These are phyloP conservation scores for Zaprionus capensis DNA, from an alignment of 1,140 invertebrate genomes.

Conservation along the genomic window DNA sequence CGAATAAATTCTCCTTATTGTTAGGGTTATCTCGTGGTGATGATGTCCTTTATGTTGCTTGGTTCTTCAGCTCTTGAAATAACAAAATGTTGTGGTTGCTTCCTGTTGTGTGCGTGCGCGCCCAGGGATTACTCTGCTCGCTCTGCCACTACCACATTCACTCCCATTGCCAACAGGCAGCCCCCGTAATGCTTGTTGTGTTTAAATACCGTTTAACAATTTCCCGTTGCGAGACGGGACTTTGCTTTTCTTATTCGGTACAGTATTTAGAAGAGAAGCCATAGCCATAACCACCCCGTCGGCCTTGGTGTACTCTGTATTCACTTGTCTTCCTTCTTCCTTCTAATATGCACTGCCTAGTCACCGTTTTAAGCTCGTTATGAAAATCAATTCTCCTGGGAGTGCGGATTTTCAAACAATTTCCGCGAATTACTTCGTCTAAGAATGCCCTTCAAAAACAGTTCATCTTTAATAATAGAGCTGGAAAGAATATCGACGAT, in stretches of 20 bases:
- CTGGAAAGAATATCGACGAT: too few species aligned
- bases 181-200: conserved; percentile 50
- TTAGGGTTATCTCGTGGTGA: conserved; percentile 58
- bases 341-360: not conserved
- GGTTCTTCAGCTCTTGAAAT: conserved; percentile 69
- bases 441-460: not conserved
- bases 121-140: conserved; percentile 65
- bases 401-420: conserved; percentile 70
- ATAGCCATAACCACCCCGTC: conserved; percentile 45
- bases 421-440: conserved; percentile 63
- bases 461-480: too few species aligned
- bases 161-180: conserved; percentile 16
- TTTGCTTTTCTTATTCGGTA: conserved; percentile 36
- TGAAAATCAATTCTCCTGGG: conserved; percentile 56
- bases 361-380: conserved; percentile 35
- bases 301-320: conserved; percentile 3
- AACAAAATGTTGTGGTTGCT: conserved; percentile 79
- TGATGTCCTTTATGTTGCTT: conserved; percentile 46
- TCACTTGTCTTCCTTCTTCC: conserved; percentile 6
- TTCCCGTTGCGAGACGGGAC: conserved; percentile 60
- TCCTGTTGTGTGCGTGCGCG: conserved; percentile 76
- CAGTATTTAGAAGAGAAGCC: conserved; percentile 28
- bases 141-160: conserved; percentile 21
- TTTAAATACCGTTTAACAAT: conserved; percentile 82
- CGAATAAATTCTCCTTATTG: conserved; percentile 62